Base-by-base conservation (phyloP, 2,113 vertebrate species). In the Ifrita kowaldi region DNA sequence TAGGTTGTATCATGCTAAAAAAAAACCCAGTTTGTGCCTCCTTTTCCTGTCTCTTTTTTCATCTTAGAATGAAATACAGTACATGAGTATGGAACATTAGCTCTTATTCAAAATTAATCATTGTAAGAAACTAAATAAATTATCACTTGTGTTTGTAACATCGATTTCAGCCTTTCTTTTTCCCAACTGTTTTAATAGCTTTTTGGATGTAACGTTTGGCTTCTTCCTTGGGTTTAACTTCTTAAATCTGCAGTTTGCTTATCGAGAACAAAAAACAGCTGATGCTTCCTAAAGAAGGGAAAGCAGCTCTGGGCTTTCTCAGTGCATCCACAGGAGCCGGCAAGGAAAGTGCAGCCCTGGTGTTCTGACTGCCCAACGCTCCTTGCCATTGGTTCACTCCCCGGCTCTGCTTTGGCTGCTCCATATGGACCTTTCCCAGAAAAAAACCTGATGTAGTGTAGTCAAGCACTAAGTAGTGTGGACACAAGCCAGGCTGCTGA, bases 101-200 rank as follows among this genome's bases (percentile, higher is more conserved):
- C 23, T 75, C 21, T 77, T 67, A 52, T 33, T 74, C 42, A 93
- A 39, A 93, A 85, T 27, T 33, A 70, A 37, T 81, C 2, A 64
- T 60, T 59, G 84, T 98, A 98, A 88, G 98, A 99, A 96, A 98
- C 98, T 98, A 98, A 97, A 99, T 98, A 68, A 98, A 98, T 90
- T 99, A 99, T 50, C 98, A 98, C 68, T 92, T 98, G 87, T 99
- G 98, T 97, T 97, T 98, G 62, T 97, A 98, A 16, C 98, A 99
- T 98, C 81, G 98, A 98, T 97, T 99, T 98, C 4, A 98, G 99
- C 55, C 97, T 92, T 90, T 98, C 21, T 98, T 98, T 96, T 98
- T 98, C 95, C 95, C 97, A 65, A 97, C 98, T 84, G 98, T 98
- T 2, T 97, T 98, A 69, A 97, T 97, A 47, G 94, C 93, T 2